A percentile compares a stretch with the other conserved stretches of the same genome.
Conservation (phyloP, 2,888 invertebrate genomes). For the Andrena hattorfiana region DNA sequence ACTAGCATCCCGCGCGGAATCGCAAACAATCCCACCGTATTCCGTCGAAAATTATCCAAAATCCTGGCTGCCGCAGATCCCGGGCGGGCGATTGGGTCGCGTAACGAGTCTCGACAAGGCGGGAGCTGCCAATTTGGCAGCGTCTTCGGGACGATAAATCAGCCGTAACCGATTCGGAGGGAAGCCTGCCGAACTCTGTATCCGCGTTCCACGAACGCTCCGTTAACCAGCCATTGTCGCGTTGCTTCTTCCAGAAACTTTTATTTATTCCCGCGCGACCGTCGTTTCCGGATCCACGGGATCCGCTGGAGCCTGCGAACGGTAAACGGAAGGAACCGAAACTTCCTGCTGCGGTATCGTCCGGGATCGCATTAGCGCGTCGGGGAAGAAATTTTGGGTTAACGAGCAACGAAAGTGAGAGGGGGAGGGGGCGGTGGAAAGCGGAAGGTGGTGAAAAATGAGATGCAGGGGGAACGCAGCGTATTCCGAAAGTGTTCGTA, state of each 20-base stretch:
- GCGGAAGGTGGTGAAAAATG: conserved; percentile 36
- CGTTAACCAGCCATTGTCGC: conserved; percentile 64
- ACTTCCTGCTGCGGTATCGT: neutral
- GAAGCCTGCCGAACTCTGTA: conserved; percentile 49
- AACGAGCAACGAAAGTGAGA: conserved; percentile 62
- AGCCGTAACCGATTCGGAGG: conserved; percentile 53
- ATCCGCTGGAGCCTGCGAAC: neutral
- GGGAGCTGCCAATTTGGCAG: conserved; percentile 70
- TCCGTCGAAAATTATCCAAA: conserved; percentile 60
- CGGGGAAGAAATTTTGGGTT: no score
- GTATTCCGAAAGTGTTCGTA: conserved; percentile 48
- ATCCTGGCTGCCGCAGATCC: conserved; percentile 58
- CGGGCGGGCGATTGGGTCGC: conserved; percentile 50
- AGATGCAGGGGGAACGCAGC: conserved; percentile 26
- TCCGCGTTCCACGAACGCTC: conserved; percentile 69
- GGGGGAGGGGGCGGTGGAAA: neutral
- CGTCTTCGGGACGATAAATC: conserved; percentile 66
- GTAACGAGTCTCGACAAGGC: conserved; percentile 62
- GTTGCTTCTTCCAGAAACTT: conserved; percentile 38
- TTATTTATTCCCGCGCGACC: conserved; percentile 27
- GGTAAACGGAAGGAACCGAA: neutral
- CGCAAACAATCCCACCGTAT: conserved; percentile 35
- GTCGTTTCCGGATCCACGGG: no score
- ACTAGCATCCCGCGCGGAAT: conserved; percentile 16
- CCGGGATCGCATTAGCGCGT: conserved; percentile 2